These are phyloP conservation scores for Pangasius mekongensis DNA, from an alignment of 2,797 vertebrate genomes.

Conservation along the genomic window DNA sequence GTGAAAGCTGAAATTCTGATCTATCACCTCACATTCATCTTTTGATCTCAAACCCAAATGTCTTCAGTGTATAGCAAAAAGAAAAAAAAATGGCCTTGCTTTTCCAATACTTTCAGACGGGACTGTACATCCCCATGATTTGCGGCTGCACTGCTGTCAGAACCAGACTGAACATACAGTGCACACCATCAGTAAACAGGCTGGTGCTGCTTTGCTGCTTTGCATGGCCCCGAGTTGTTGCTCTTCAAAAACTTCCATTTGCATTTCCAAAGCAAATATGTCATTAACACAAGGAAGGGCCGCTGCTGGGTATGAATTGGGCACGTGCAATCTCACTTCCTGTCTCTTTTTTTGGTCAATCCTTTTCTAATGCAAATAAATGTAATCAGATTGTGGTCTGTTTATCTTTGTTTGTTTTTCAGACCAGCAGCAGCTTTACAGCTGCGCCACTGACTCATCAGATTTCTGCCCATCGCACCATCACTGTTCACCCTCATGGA, in stretches of 20 bases:
- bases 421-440: background rate
- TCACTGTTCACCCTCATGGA: background rate
- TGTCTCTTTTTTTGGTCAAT: background rate
- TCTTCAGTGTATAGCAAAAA: too few relatives aligned
- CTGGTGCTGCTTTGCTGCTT: constrained; percentile 16
- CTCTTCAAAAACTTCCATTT: background rate
- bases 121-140: too few relatives aligned
- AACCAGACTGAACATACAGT: background rate
- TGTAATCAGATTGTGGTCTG: too few relatives aligned
- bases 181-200: background rate
- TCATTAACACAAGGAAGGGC: background rate
- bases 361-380: too few relatives aligned
- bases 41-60: too few relatives aligned
- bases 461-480: background rate
- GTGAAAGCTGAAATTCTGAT: too few relatives aligned
- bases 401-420: background rate
- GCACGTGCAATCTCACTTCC: background rate
- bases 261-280: constrained; percentile 49
- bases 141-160: background rate
- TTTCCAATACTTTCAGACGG: too few relatives aligned
- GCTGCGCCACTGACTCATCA: background rate
- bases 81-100: too few relatives aligned
- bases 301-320: background rate
- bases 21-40: too few relatives aligned
- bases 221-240: constrained; percentile 27